Percentiles rank a stretch among this genome's conserved stretches.
Conservation (phyloP, 92 coral and sea anemone species). For the Bergia puertoricense region DNA sequence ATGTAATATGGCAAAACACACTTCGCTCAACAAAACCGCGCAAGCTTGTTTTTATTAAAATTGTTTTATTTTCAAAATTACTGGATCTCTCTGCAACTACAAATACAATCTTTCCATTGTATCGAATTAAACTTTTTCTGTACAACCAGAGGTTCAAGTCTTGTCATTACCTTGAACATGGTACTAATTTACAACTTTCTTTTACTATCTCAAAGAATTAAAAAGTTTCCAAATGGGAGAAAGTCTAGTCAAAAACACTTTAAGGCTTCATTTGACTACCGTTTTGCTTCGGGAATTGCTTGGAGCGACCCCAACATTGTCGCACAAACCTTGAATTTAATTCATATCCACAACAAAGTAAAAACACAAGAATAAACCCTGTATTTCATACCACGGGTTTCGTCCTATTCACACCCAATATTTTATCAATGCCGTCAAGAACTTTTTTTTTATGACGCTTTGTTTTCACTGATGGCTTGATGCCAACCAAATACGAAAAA, state of each 20-base stretch:
- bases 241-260: constrained; percentile 78
- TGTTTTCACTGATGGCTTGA: constrained; percentile 13
- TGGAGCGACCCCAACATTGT: constrained; percentile 54
- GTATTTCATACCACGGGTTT: constrained; percentile 62
- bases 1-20: constrained; percentile 11
- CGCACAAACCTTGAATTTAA: constrained; percentile 46
- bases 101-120: constrained; percentile 61
- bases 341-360: constrained; percentile 48
- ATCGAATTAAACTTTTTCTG: constrained; percentile 39
- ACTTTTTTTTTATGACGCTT: neutral
- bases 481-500: constrained; percentile 27
- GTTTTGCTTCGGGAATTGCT: constrained; percentile 40
- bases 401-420: constrained; percentile 49
- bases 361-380: constrained; percentile 44
- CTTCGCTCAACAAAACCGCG: constrained; percentile 20
- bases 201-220: constrained; percentile 29
- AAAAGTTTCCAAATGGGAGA: constrained; percentile 53
- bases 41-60: constrained; percentile 49
- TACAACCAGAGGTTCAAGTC: constrained; percentile 36
- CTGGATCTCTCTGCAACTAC: constrained; percentile 65
- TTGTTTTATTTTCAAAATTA: constrained; percentile 86
- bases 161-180: constrained; percentile 31
- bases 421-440: constrained; percentile 35
- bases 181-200: constrained; percentile 48
- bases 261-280: constrained; percentile 29